Conservation (phyloP, 2,797 vertebrate species). For the Myotis pilosus region DNA sequence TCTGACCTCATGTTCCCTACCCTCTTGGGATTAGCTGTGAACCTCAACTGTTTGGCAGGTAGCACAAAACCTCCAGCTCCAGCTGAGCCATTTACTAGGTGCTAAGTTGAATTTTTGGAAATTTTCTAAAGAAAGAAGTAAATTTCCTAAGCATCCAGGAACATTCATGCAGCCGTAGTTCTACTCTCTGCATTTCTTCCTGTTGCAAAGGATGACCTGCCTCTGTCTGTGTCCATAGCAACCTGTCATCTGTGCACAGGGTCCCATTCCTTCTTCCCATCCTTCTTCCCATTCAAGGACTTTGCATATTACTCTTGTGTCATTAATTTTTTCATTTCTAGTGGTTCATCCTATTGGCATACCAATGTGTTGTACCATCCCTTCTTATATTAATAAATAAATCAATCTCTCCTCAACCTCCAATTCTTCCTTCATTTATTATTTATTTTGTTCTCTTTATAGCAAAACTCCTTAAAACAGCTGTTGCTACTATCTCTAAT, state of each 20-base stretch:
- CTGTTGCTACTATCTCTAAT: background rate
- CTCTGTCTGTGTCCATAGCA: background rate
- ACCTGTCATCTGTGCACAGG: background rate
- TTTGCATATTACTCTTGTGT: background rate
- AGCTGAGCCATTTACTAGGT: background rate
- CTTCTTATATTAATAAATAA: background rate
- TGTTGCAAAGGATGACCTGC: background rate
- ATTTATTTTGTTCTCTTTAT: background rate
- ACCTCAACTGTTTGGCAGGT: background rate
- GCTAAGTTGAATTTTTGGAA: slow-evolving; percentile 8
- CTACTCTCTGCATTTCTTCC: background rate
- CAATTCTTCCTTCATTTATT: background rate
- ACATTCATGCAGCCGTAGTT: background rate
- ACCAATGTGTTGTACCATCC: background rate
- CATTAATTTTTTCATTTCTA: background rate
- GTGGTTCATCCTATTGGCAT: background rate
- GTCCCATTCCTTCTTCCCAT: background rate
- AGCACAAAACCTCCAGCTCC: background rate
- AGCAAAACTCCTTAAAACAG: background rate
- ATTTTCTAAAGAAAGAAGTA: background rate
- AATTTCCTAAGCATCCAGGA: background rate
- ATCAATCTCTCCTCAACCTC: background rate
- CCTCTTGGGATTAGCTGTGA: background rate
- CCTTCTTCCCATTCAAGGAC: background rate
- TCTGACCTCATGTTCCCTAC: background rate